Base-by-base conservation (phyloP, 2,113 vertebrate species). In the Larimichthys crocea region DNA sequence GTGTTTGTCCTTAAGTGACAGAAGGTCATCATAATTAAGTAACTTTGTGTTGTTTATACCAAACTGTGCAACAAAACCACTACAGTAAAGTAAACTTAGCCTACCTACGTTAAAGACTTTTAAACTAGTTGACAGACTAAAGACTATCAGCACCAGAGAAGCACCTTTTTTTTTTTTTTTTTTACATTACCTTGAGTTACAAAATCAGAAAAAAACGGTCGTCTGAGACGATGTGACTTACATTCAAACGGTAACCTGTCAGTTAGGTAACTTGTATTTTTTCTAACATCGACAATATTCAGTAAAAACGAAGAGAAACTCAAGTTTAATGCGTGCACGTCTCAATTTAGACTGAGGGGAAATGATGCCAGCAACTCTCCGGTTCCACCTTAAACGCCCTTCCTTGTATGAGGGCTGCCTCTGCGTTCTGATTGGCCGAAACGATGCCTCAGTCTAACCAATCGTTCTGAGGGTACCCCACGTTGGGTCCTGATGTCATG, bases 361-460 rank as follows among this genome's bases (percentile, higher is more conserved):
- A 69, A 4, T 0, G 3, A 49, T 8, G 0, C 8, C 12, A 4
- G 29, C 60, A 86, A 83, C 63, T 71, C 29, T 0, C 10, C 40
- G 3, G 86, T 63, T 92, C 95, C 92, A 96, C 95, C 94, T 96
- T 95, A 95, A 96, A 86, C 76, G 59, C 85, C 50, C 79, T 80
- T 81, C 65, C 80, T 76, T 68, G 69, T 78, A 68, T 79, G 68
- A 76, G 48, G 63, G 44, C 35, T 48, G 68, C 69, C 17, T 48
- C 63, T 55, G 74, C 29, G 12, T 3, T 57, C 65, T 68, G 82
- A 95, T 95, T 95, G 94, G 94, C 31, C 15, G 3, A 24, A 24
- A 0, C 1, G 20, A 17, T 20, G 24, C 11, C 7, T 6, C 2
- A 3, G 42, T 72, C n/a, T 9, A 79, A 44, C 94, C 94, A 96